Evolutionary conservation across 2,888 invertebrate genomes (phyloP), one percentile per base, ranked within the genome.

Genomic region (Parthenolecanium corni): DNA sequence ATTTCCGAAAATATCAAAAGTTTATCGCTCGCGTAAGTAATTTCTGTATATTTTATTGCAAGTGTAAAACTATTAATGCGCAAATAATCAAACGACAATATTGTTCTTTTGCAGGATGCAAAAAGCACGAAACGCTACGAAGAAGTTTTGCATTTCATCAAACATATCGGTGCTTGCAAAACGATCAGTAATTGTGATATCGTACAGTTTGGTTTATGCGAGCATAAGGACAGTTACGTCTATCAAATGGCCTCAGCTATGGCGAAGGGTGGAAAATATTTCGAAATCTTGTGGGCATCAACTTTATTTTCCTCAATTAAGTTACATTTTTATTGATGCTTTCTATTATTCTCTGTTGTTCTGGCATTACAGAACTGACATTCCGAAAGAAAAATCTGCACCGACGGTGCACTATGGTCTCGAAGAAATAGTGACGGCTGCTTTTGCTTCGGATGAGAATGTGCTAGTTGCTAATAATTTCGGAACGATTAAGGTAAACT

Each of bases 121-220:
- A 42, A 51, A 21, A 56, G 44, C 54, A 20, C 63, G 25, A 51
- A 58, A 36, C 47, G 24, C 16, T 58, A 57, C 42, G 23, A 38
- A 62, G 52, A 46, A 38, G 23, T 57, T 18, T 42, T 52, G 76
- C 74, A 52, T 40, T 86, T 83, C 72, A 74, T 86, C 16, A 77
- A 78, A 67, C 77, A 78, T 2, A 78, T 81, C 67, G 83, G 84
- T 2, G 77, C 79, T 23, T 78, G 81, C 65, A 73, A 86, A 51
- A 79, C 80, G 67, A 78, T 79, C 5, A 76, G 77, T 66, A 79
- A 81, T 3, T 21, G 62, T 0, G 83, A 85, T 71, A 79, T 86
- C 47, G 73, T 86, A 18, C 86, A 87, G 71, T 80, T 83, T 67
- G 84, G 83, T 2, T 73, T 87, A 23, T 82, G 82, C 68, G 78